Percentiles rank a stretch among this genome's conserved stretches.
Conservation (phyloP, 1,140 invertebrate species). For the Drosophila ohnishii region DNA sequence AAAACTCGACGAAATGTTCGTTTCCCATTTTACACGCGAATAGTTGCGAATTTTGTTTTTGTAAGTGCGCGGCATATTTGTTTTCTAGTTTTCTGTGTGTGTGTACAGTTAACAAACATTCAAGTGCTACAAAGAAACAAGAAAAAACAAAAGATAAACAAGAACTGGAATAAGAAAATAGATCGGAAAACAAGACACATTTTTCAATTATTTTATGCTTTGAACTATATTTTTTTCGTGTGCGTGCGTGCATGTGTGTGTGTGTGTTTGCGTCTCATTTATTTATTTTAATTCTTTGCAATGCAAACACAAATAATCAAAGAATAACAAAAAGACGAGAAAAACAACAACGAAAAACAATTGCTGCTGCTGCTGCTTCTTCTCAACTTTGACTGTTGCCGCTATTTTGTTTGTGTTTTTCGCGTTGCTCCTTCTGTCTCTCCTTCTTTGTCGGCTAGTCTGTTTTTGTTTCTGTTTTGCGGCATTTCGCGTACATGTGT, state of each 20-base stretch:
- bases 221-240: slow-evolving; percentile 21
- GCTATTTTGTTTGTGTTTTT: slow-evolving; percentile 28
- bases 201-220: slow-evolving; percentile 53
- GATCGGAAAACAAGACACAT: slow-evolving; percentile 15
- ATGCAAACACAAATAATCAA: slow-evolving; percentile 48
- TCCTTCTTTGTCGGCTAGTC: slow-evolving; percentile 3
- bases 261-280: slow-evolving; percentile 24
- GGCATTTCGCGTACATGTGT: slow-evolving; percentile 4
- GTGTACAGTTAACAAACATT: slow-evolving; percentile 26
- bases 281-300: slow-evolving; percentile 47
- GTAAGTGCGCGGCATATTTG: slow-evolving; percentile 40
- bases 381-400: not conserved
- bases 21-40: slow-evolving; percentile 27
- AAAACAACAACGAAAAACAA: slow-evolving; percentile 31
- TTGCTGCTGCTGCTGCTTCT: slow-evolving; percentile 6
- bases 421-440: slow-evolving; percentile 12
- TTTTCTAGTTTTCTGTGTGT: slow-evolving; percentile 24
- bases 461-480: slow-evolving; percentile 28
- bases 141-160: slow-evolving; percentile 13
- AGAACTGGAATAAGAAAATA: slow-evolving; percentile 7
- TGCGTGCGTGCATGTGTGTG: slow-evolving; percentile 2
- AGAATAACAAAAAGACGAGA: slow-evolving; percentile 36
- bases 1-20: slow-evolving; percentile 29
- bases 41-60: slow-evolving; percentile 32
- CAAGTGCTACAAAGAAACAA: slow-evolving; percentile 14